Evolutionary conservation across 2,888 invertebrate genomes (phyloP), one percentile per base, ranked within the genome.

Genomic region (Cheilosia variabilis): DNA sequence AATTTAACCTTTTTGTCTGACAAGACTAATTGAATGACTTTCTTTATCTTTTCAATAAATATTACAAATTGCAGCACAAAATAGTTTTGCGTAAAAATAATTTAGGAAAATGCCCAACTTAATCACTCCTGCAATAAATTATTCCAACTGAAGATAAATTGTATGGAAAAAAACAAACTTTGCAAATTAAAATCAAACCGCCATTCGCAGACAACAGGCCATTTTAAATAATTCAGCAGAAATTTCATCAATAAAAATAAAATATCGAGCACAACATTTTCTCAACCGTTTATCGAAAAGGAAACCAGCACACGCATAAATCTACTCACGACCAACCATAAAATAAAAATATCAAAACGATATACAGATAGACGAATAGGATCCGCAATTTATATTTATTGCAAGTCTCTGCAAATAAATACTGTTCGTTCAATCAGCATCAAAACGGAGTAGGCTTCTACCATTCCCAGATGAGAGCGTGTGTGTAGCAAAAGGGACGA

Each of bases 121-220:
- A 31, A 45, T 47, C 31, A 47, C 13, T 17, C 9, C 13, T 13
- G 17, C 15, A 17, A 63, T 63, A 63, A 66, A 55, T 66, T 41
- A n/a, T 22, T 53, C 53, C 6, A 24, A 17, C 17, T 47, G n/a
- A 31, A 22, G 55, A 55, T 55, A 55, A 45, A 55, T 73, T 24
- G n/a, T 6, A 27, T 4, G 7, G 17, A 60, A 13, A 41, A 43
- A 27, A 27, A 15, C 4, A 66, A 76, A 58, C 31, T 76, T 68
- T 77, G n/a, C 68, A 69, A 69, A 77, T 77, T 62, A 77, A 62
- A 53, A 62, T 60, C 43, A 68, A 68, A 60, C 66, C 45, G 58
- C 31, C 22, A 60, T 52, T 27, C 58, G 43, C 45, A 52, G 58
- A 68, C 43, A 47, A 53, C 58, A 68, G 60, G 60, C 52, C 41